Percentiles rank a stretch among this genome's conserved stretches.
These are phyloP conservation scores for Andricus grossulariae DNA, from an alignment of 1,140 invertebrate genomes.

Conservation along the genomic window DNA sequence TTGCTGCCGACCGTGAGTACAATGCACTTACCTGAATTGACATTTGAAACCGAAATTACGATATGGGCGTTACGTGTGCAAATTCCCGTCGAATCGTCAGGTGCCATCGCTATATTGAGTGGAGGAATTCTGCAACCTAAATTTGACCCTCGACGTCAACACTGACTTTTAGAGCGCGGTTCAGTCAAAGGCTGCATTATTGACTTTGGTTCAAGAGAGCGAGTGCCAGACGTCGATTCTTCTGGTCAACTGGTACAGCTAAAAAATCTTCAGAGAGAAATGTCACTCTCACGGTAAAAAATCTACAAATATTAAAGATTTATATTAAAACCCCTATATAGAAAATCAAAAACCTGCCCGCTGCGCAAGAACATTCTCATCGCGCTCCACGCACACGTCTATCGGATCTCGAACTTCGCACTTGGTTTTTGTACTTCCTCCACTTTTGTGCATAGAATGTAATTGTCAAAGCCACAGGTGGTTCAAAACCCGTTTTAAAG, in stretches of 20 bases:
- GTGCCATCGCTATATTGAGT: slow-evolving; percentile 56
- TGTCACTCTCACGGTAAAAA: background rate
- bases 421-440: no score
- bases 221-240: slow-evolving; percentile 48
- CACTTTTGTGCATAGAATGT: no score
- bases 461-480: no score
- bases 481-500: no score
- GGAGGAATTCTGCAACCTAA: slow-evolving; percentile 57
- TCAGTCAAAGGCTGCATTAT: slow-evolving; percentile 68
- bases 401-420: no score
- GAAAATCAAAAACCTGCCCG: no score
- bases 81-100: slow-evolving; percentile 48
- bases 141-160: slow-evolving; percentile 68
- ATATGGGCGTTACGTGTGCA: slow-evolving; percentile 37
- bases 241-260: background rate
- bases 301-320: background rate
- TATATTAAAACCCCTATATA: no score
- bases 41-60: slow-evolving; percentile 53
- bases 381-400: no score
- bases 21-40: slow-evolving; percentile 43
- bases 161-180: slow-evolving; percentile 64
- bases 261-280: background rate
- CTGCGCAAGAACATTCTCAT: no score
- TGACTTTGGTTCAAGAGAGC: slow-evolving; percentile 65
- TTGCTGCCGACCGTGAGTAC: slow-evolving; percentile 26